Percentiles rank a stretch among this genome's conserved stretches.
These are phyloP conservation scores for Oxygymnocypris stewartii DNA, from an alignment of 2,113 vertebrate genomes.

Conservation along the genomic window DNA sequence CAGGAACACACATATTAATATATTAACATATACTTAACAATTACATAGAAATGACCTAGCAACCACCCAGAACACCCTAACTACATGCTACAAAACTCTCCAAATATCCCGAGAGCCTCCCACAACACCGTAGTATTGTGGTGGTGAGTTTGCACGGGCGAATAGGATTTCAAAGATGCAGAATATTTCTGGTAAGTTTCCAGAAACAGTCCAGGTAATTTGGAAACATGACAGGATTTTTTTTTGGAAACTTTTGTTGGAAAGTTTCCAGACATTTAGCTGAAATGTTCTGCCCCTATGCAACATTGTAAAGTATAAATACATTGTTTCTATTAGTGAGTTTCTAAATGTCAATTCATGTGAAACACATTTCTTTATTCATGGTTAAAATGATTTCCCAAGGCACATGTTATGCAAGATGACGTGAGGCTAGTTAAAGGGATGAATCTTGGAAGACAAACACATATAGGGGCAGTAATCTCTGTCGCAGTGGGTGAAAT, in stretches of 20 bases:
- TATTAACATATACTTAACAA: background rate
- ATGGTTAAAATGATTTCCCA: background rate
- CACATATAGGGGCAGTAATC: slow-evolving; percentile 17
- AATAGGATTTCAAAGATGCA: background rate
- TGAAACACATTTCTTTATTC: background rate
- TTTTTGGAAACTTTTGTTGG: no score
- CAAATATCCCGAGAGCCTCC: background rate
- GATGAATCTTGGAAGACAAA: background rate
- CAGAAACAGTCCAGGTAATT: no score
- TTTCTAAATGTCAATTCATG: background rate
- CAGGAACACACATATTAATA: background rate
- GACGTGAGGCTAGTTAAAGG: background rate
- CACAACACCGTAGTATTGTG: background rate
- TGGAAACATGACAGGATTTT: no score
- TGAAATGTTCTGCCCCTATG: no score
- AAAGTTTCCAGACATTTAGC: no score
- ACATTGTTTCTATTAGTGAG: background rate
- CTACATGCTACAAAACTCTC: background rate
- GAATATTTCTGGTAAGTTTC: no score
- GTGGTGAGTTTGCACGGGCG: background rate
- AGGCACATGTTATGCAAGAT: background rate
- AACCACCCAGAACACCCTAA: background rate
- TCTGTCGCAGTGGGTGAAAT: slow-evolving; percentile 21
- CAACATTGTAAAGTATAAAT: background rate
- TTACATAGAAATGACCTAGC: background rate